phyloP scores from a whole-genome alignment of 2,113 vertebrate species.

The Plectropomus leopardus region DNA sequence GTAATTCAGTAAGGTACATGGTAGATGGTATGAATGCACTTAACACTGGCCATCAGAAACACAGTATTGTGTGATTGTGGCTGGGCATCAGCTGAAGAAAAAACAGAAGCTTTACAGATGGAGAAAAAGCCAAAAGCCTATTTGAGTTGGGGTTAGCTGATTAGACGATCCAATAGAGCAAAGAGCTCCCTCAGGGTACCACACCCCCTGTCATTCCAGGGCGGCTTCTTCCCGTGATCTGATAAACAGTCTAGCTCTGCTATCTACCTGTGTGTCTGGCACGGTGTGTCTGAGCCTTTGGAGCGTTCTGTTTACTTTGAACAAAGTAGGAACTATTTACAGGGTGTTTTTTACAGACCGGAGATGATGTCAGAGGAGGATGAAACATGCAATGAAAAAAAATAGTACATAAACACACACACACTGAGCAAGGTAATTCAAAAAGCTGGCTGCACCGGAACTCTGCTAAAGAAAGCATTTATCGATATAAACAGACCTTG shows the following conservation, averaged over 20 bases:
- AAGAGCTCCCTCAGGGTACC: slow-evolving; percentile 54
- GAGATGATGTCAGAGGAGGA: background rate
- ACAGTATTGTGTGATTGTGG: slow-evolving; percentile 13
- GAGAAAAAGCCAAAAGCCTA: slow-evolving; percentile 42
- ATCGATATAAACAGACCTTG: background rate
- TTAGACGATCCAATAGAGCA: slow-evolving; percentile 44
- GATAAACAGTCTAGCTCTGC: slow-evolving; percentile 55
- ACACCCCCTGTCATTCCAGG: slow-evolving; percentile 63
- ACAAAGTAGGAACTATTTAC: background rate
- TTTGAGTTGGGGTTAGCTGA: slow-evolving; percentile 61
- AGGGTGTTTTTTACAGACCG: background rate
- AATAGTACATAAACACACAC: background rate
- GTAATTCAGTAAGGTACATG: slow-evolving; percentile 41
- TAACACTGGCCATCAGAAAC: background rate
- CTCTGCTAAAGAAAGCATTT: background rate
- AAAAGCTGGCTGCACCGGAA: background rate
- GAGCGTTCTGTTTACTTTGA: slow-evolving; percentile 3
- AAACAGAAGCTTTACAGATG: slow-evolving; percentile 12
- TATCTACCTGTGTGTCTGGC: slow-evolving; percentile 22
- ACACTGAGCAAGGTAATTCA: background rate
- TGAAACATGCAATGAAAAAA: background rate
- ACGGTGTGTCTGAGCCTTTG: background rate
- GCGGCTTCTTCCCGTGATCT: slow-evolving; percentile 57
- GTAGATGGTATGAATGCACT: slow-evolving; percentile 16
- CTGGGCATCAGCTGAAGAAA: slow-evolving; percentile 4